Conservation (phyloP, 2,797 vertebrate genomes). For the Pangasius mekongensis region DNA sequence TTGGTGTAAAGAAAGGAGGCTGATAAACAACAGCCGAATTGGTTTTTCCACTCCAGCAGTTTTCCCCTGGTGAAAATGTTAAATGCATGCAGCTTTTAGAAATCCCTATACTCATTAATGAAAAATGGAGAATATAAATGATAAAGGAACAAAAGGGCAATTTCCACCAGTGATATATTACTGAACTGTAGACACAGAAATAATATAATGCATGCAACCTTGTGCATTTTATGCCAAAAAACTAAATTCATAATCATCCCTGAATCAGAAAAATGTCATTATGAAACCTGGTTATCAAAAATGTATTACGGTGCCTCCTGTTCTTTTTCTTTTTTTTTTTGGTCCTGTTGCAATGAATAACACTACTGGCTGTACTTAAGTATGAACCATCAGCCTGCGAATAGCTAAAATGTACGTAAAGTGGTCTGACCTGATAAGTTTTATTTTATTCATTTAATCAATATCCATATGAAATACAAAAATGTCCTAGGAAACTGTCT, state of each 20-base stretch:
- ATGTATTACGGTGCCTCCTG: neutral
- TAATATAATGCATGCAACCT: neutral
- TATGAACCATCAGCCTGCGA: neutral
- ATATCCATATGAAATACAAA: slow-evolving; percentile 5
- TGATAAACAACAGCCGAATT: slow-evolving; percentile 31
- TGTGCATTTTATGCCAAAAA: neutral
- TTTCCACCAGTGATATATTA: slow-evolving; percentile 38
- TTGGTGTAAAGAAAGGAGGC: neutral
- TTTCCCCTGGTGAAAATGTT: slow-evolving; percentile 52
- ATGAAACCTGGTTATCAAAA: neutral
- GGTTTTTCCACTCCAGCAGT: slow-evolving; percentile 26
- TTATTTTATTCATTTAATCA: neutral
- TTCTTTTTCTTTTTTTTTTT: too few relatives aligned
- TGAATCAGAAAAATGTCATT: neutral
- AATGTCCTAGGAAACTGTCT: neutral
- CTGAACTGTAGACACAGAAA: neutral
- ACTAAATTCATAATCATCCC: neutral
- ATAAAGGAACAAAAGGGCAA: slow-evolving; percentile 41
- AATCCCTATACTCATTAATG: slow-evolving; percentile 55
- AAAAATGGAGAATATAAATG: slow-evolving; percentile 50
- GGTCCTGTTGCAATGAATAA: neutral
- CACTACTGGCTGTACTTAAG: neutral
- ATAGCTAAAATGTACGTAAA: neutral
- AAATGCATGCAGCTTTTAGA: slow-evolving; percentile 17
- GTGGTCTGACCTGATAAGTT: neutral